Base-by-base conservation (phyloP, 2,888 invertebrate genomes). In the Troglohyphantes excavatus region DNA sequence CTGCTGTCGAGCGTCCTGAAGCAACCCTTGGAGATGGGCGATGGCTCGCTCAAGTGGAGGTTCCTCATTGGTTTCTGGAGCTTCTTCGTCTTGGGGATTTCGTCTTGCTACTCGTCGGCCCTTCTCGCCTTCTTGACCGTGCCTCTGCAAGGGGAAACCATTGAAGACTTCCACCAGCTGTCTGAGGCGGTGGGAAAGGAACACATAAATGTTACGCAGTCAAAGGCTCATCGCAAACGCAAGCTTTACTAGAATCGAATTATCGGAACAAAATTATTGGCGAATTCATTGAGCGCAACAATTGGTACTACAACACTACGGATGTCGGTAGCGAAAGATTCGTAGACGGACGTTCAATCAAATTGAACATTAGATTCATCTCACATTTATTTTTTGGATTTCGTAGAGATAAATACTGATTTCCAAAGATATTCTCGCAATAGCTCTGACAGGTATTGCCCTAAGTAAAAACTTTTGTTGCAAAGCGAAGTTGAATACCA, bases 91-190 rank as follows among this genome's bases (percentile, higher is more conserved):
- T 21, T 33, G 33, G 33, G 29, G 17, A 19, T 68, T 17, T n/a
- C 68, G 6, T 33, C 19, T 2, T 11, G 1, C 33, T 33, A 68
- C 68, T 29, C 33, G 5, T 23, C 68, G 13, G 68, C 33, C 19
- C 29, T 68, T n/a, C 33, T 33, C 5, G 29, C 68, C 5, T 68
- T 68, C 19, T 33, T 68, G 68, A 68, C 68, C 0, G 68, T 68
- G 2, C 68, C 68, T n/a, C 33, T 68, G 33, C 6, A n/a, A 3
- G 29, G 27, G 2, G 1, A 6, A 7, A 3, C 33, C 33, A 19
- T 68, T n/a, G 33, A 29, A 9, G n/a, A 68, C 7, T 68, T 33
- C 68, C 3, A n/a, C 1, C 19, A 68, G n/a, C 68, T 68, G 2
- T 17, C 68, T 17, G 3, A n/a, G 17, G 68, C 68, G 3, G 68